A percentile compares a stretch with the other conserved stretches of the same genome.
phyloP scores from a whole-genome alignment of 2,888 invertebrate genomes.

The Silvanus unidentatus region DNA sequence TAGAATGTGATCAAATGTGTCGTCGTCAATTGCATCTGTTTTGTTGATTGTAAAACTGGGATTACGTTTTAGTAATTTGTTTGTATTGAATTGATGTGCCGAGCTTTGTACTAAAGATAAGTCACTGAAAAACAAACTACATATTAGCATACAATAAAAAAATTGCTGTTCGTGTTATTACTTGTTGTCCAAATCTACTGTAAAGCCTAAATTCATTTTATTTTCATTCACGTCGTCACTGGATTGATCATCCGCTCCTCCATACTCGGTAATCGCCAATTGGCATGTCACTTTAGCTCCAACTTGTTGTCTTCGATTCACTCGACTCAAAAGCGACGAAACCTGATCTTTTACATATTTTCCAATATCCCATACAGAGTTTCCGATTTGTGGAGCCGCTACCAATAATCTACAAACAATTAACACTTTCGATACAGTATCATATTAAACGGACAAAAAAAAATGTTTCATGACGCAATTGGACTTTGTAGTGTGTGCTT shows the following conservation, averaged over 20 bases:
- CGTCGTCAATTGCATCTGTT: constrained; percentile 46
- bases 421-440: neutral
- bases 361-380: constrained; percentile 54
- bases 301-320: constrained; percentile 46
- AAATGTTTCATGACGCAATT: too few species aligned
- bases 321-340: constrained; percentile 47
- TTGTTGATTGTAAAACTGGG: constrained; percentile 41
- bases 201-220: constrained; percentile 58
- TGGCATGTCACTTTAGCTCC: constrained; percentile 57
- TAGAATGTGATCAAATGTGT: constrained; percentile 65
- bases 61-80: constrained; percentile 38
- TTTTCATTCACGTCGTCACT: constrained; percentile 45
- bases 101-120: constrained; percentile 36
- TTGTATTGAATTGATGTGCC: constrained; percentile 36
- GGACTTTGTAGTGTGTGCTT: too few species aligned
- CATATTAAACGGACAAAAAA: too few species aligned
- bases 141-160: neutral
- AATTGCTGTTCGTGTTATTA: constrained; percentile 25
- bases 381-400: constrained; percentile 65
- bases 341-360: constrained; percentile 58
- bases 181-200: constrained; percentile 54
- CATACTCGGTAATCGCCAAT: constrained; percentile 60
- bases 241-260: constrained; percentile 47
- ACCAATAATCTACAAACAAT: constrained; percentile 57
- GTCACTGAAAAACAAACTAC: constrained; percentile 30